Conservation (phyloP, 2,797 vertebrate species). For the Discoglossus pictus region DNA sequence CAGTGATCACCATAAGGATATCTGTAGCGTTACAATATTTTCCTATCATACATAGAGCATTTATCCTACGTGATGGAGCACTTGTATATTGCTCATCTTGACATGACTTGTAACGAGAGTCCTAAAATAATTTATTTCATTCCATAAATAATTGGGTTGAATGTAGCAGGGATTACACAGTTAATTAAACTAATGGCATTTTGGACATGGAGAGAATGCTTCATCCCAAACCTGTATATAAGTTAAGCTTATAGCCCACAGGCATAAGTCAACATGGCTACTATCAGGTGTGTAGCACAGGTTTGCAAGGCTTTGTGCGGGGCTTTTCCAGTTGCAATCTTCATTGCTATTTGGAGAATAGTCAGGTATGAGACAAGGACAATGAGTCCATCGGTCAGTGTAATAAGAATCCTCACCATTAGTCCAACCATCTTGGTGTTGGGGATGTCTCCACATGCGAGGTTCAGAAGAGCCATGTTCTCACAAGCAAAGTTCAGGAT, state of each 20-base stretch:
- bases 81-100: too few relatives aligned
- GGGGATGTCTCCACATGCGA: constrained; percentile 52
- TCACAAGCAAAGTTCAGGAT: constrained; percentile 59
- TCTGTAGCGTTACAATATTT: too few relatives aligned
- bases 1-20: too few relatives aligned
- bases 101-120: too few relatives aligned
- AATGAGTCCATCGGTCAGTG: constrained; percentile 47
- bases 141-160: constrained; percentile 28
- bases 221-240: not conserved
- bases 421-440: constrained; percentile 49
- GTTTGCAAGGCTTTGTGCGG: constrained; percentile 50
- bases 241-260: constrained; percentile 53
- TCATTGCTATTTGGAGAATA: constrained; percentile 41
- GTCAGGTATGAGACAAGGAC: constrained; percentile 46
- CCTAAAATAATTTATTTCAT: constrained; percentile 25
- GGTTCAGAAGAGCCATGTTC: constrained; percentile 55
- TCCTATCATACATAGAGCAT: too few relatives aligned
- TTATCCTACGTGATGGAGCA: too few relatives aligned
- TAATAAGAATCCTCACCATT: constrained; percentile 19
- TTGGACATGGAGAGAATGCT: constrained; percentile 48
- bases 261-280: constrained; percentile 43
- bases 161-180: constrained; percentile 10
- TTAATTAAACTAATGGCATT: constrained; percentile 33
- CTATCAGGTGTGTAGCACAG: constrained; percentile 50
- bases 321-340: constrained; percentile 12